A percentile compares a stretch with the other conserved stretches of the same genome.
Conservation (phyloP, 1,140 invertebrate species). For the Camponotus vicinus region DNA sequence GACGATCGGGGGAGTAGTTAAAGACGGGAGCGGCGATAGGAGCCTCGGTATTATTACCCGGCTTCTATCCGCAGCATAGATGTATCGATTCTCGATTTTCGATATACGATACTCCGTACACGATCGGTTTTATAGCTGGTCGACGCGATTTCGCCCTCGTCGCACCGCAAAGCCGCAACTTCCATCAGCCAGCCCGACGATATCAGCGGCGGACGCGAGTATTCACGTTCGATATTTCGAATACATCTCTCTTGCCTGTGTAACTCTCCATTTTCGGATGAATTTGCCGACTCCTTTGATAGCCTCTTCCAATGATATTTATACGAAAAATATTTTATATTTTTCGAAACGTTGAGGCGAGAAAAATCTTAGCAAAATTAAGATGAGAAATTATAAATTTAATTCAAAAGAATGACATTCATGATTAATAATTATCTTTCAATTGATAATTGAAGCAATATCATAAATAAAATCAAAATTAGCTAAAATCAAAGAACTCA, state of each 20-base stretch:
- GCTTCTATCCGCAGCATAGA: constrained; percentile 56
- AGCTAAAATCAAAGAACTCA: background rate
- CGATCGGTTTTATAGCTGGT: constrained; percentile 58
- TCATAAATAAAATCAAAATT: background rate
- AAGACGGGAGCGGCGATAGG: constrained; percentile 34
- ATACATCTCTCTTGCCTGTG: constrained; percentile 41
- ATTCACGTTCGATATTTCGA: constrained; percentile 57
- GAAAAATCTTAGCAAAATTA: background rate
- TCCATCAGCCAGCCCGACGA: constrained; percentile 47
- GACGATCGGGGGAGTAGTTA: constrained; percentile 33
- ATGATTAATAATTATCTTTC: background rate
- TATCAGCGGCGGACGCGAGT: constrained; percentile 48
- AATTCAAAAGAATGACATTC: background rate
- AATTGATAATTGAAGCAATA: background rate
- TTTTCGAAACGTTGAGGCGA: constrained; percentile 1
- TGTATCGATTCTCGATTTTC: constrained; percentile 66
- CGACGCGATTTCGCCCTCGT: constrained; percentile 61
- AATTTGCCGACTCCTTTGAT: constrained; percentile 45
- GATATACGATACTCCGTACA: constrained; percentile 56
- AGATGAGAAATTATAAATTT: background rate
- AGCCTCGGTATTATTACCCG: constrained; percentile 53
- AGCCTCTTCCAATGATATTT: constrained; percentile 22
- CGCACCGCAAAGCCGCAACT: constrained; percentile 64
- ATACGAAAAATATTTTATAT: background rate
- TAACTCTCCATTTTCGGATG: constrained; percentile 40